These are phyloP conservation scores for Polypedilum pembai DNA, from an alignment of 1,140 invertebrate genomes.

Conservation along the genomic window DNA sequence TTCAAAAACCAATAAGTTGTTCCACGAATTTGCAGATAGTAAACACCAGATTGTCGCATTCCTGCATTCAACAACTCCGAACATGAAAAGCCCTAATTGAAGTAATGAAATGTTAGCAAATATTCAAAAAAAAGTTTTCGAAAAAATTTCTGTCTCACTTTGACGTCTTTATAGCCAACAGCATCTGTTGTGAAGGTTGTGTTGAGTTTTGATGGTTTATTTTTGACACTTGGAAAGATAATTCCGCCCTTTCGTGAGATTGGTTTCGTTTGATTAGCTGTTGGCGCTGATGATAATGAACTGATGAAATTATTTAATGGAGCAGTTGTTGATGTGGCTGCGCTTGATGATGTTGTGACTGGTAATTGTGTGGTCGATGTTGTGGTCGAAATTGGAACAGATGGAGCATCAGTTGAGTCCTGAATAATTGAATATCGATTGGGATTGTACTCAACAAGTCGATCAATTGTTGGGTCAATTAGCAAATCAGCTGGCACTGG, in stretches of 20 bases:
- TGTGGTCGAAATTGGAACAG: slow-evolving; percentile 38
- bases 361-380: slow-evolving; percentile 35
- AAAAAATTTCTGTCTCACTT: slow-evolving; percentile 57
- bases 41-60: slow-evolving; percentile 77
- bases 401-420: slow-evolving; percentile 41
- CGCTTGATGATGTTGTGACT: slow-evolving; percentile 35
- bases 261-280: slow-evolving; percentile 15
- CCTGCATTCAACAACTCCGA: slow-evolving; percentile 73
- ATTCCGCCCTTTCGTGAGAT: slow-evolving; percentile 60
- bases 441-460: slow-evolving; percentile 65
- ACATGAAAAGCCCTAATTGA: slow-evolving; percentile 71
- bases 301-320: slow-evolving; percentile 36
- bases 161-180: slow-evolving; percentile 66
- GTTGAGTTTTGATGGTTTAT: slow-evolving; percentile 75
- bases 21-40: slow-evolving; percentile 79
- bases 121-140: slow-evolving; percentile 27
- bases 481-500: slow-evolving; percentile 63
- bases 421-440: slow-evolving; percentile 46
- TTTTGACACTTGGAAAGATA: slow-evolving; percentile 84
- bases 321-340: slow-evolving; percentile 35
- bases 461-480: slow-evolving; percentile 67
- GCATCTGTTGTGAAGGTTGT: slow-evolving; percentile 66
- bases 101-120: slow-evolving; percentile 29
- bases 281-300: slow-evolving; percentile 38
- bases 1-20: slow-evolving; percentile 88